Evolutionary conservation across 2,797 vertebrate genomes (phyloP), one percentile per base, ranked within the genome.

Genomic region (Gymnoscopelus braueri): DNA sequence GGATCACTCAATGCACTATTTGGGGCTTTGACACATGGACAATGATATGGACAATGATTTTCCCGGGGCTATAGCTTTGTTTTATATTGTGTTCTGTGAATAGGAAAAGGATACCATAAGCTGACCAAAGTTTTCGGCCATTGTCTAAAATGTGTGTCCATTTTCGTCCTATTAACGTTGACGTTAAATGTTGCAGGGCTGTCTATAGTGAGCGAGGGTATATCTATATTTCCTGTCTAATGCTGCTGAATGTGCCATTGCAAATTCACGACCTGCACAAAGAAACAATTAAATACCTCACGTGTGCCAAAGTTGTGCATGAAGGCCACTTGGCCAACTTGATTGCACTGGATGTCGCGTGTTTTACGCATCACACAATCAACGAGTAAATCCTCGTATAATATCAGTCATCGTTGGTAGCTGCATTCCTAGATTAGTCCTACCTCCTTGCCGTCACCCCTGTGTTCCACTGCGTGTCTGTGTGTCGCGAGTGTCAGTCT

Each of bases 1-100:
- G 65, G 49, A 70, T 35, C 55, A 26, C 58, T 84, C 89, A 88
- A 91, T 95, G 93, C 94, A 95, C 94, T 95, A 92, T 87, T 85
- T 84, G 86, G 88, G 81, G 88, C 91, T 92, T 94, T 95, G 94
- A 93, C 71, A 44, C 71, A 53, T 81, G 90, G 72, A 84, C 80
- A 65, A 70, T 67, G 56, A 59, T 2, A 35, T 59, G 75, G 70
- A 76, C 72, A 14, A 57, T 51, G 50, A 44, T 47, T 75, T 82
- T 88, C 75, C 81, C 39, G 39, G 81, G 80, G 63, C 63, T 70
- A 87, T 82, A 83, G 72, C 84, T 84, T 91, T 93, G 91, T 94
- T 95, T 95, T 94, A 90, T 93, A 91, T 88, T 91, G 73, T 89
- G 89, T 88, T 13, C 51, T 69, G 52, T 89, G 82, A 59, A 49